Evolutionary conservation across 2,113 vertebrate species (phyloP), one percentile per base, ranked within the genome.

Genomic region (Mystacornis crossleyi): DNA sequence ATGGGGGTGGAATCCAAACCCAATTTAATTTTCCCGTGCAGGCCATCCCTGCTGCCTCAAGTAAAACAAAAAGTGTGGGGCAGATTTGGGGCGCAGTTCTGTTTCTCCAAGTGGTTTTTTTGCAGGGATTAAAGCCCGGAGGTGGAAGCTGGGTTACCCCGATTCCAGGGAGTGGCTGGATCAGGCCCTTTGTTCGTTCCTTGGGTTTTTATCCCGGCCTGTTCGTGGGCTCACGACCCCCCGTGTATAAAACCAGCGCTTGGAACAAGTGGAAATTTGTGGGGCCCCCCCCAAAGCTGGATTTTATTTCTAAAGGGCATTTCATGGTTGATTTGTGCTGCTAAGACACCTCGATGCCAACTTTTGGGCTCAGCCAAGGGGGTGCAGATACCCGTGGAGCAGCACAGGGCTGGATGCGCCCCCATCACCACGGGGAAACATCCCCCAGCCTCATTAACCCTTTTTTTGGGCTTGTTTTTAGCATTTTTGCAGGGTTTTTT

Each of bases 301-400:
- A 7, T 71, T 95, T 91, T 34, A 17, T 92, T 92, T 90, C 86
- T 86, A 93, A 89, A 85, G 80, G 70, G 31, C 38, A 50, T 89
- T 94, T 97, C 79, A 71, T 84, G 86, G 67, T 92, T 92, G 89
- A 80, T 87, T 96, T 91, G 92, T 79, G 93, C 86, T 91, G 96
- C 91, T 65, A 51, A 75, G 89, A 80, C 29, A 28, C 87, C 92
- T 91, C 45, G 18, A 31, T 92, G 66, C 94, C 88, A 91, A 83
- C 58, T 92, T 77, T 77, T 29, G 48, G 90, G 65, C 75, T 97
- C 87, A 81, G 94, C 84, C 62, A 12, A 89, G 45, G 62, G 47
- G 38, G 18, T 66, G 43, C 58, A 26, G 91, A 66, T 81, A 78
- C 33, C 79, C 23, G 6, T 25, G 38, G 85, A 85, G 79, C 42